Percentiles rank a stretch among this genome's conserved stretches.
phyloP scores from a whole-genome alignment of 2,888 invertebrate species.

The Malacosoma neustria region DNA sequence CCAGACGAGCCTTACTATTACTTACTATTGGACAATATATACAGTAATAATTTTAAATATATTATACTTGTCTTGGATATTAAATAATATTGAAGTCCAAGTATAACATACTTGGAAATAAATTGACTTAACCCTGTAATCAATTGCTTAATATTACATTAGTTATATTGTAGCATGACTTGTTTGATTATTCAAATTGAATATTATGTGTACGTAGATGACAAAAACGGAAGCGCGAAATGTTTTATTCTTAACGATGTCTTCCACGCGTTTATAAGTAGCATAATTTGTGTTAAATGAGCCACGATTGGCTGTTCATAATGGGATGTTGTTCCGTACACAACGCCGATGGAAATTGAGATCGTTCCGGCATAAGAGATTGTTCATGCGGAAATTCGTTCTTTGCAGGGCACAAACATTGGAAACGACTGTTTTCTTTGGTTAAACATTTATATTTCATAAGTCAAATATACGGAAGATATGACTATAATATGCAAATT shows the following conservation, averaged over 20 bases:
- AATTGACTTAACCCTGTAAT: no score
- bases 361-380: slow-evolving; percentile 7
- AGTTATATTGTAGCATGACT: no score
- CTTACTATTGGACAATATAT: no score
- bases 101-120: no score
- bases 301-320: slow-evolving; percentile 25
- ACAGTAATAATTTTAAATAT: no score
- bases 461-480: slow-evolving; percentile 19
- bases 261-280: slow-evolving; percentile 13
- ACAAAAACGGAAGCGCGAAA: slow-evolving; percentile 5
- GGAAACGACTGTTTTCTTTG: neutral
- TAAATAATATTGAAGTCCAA: no score
- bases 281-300: slow-evolving; percentile 21
- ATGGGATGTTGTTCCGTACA: slow-evolving; percentile 21
- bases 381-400: slow-evolving; percentile 18
- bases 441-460: slow-evolving; percentile 8
- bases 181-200: no score
- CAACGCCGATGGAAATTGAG: slow-evolving; percentile 12
- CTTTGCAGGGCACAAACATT: slow-evolving; percentile 3
- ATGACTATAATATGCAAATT: slow-evolving; percentile 9
- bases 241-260: slow-evolving; percentile 12
- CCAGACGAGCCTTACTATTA: no score
- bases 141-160: no score
- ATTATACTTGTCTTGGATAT: no score
- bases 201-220: no score